These are phyloP conservation scores for Aporrectodea caliginosa DNA, from an alignment of 1,140 invertebrate genomes.

Conservation along the genomic window DNA sequence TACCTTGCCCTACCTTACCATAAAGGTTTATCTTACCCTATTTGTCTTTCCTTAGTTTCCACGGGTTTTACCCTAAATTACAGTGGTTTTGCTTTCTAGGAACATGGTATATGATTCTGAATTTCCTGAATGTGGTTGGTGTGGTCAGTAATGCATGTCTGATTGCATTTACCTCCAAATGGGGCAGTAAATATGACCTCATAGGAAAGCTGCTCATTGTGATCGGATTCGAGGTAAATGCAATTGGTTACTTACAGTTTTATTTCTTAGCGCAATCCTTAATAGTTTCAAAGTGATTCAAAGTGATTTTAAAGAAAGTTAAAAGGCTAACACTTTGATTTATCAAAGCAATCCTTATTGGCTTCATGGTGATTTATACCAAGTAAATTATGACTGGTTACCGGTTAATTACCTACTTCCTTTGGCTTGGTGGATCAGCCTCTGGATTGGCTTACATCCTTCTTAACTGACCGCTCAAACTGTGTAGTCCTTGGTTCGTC, in stretches of 20 bases:
- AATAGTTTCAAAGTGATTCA: background rate
- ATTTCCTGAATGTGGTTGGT: slow-evolving; percentile 54
- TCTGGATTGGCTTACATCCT: too few species aligned
- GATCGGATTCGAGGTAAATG: slow-evolving; percentile 55
- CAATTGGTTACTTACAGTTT: background rate
- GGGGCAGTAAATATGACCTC: slow-evolving; percentile 42
- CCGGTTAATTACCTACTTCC: background rate
- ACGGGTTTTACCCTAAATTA: too few species aligned
- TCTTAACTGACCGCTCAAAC: too few species aligned
- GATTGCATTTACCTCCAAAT: slow-evolving; percentile 56
- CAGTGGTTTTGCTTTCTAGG: slow-evolving; percentile 46
- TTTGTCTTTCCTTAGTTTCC: too few species aligned
- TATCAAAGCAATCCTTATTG: too few species aligned
- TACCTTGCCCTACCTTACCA: too few species aligned
- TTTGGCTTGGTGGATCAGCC: too few species aligned
- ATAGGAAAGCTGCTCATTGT: slow-evolving; percentile 48
- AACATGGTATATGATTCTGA: slow-evolving; percentile 56
- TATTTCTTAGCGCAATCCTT: background rate
- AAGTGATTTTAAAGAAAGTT: background rate
- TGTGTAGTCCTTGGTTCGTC: too few species aligned
- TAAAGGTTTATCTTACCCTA: too few species aligned
- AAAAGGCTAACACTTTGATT: too few species aligned
- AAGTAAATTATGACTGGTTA: background rate
- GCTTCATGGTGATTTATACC: too few species aligned
- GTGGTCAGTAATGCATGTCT: slow-evolving; percentile 57